These are phyloP conservation scores for Pyxicephalus adspersus DNA, from an alignment of 2,113 vertebrate genomes.

Conservation along the genomic window DNA sequence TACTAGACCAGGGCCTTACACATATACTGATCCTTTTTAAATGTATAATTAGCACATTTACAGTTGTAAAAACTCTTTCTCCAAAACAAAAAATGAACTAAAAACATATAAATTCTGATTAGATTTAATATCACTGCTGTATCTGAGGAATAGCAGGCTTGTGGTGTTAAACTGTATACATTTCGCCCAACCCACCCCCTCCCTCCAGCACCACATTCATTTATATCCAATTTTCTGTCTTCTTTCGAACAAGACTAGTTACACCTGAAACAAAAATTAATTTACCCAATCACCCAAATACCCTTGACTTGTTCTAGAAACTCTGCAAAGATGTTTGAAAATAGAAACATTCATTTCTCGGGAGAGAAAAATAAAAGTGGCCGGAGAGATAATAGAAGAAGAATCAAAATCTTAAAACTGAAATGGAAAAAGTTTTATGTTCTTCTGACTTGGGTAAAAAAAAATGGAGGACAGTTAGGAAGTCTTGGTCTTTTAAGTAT, in stretches of 20 bases:
- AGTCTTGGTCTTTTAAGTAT: slow-evolving; percentile 29
- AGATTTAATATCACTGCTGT: background rate
- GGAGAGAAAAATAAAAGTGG: slow-evolving; percentile 12
- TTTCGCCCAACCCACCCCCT: slow-evolving; percentile 1
- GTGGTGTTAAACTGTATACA: background rate
- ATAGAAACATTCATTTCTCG: slow-evolving; percentile 36
- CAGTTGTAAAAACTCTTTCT: too few species aligned
- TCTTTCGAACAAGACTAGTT: slow-evolving; percentile 21
- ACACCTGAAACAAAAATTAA: slow-evolving; percentile 31
- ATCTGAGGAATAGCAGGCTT: background rate
- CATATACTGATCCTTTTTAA: too few species aligned
- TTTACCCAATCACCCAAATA: slow-evolving; percentile 38
- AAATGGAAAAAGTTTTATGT: slow-evolving; percentile 35
- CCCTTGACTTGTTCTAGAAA: slow-evolving; percentile 44
- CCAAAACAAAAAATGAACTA: too few species aligned
- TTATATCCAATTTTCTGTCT: background rate
- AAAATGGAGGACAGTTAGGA: slow-evolving; percentile 5
- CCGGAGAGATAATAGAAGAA: background rate
- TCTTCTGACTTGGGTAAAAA: background rate
- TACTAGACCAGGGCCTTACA: too few species aligned
- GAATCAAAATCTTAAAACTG: slow-evolving; percentile 28
- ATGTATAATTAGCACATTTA: too few species aligned
- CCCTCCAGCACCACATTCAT: background rate
- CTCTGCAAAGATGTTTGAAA: slow-evolving; percentile 23
- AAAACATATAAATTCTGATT: too few species aligned